Evolutionary conservation across 1,140 invertebrate genomes (phyloP), one percentile per base, ranked within the genome.

Genomic region (Bombus confusus): DNA sequence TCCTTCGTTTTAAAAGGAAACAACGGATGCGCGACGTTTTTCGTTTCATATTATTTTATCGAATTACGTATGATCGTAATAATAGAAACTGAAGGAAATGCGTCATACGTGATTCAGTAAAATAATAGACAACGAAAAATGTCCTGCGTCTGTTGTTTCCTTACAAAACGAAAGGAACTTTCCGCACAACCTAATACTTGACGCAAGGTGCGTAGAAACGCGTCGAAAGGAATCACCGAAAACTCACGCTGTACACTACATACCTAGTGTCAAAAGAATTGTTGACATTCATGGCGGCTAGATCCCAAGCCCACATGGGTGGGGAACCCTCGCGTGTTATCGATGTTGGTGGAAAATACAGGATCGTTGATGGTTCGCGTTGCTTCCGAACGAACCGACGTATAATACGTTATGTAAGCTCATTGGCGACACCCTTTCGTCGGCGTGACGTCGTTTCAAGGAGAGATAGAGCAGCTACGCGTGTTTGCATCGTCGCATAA

Each of bases 141-240:
- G n/a, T n/a, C n/a, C n/a, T n/a, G n/a, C n/a, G n/a, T n/a, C n/a
- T n/a, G n/a, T n/a, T n/a, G n/a, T n/a, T n/a, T n/a, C n/a, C n/a
- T n/a, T n/a, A n/a, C n/a, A n/a, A n/a, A n/a, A n/a, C n/a, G n/a
- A n/a, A n/a, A n/a, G n/a, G n/a, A n/a, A n/a, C n/a, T n/a, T n/a
- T n/a, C n/a, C n/a, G n/a, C n/a, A n/a, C n/a, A n/a, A n/a, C n/a
- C n/a, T n/a, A n/a, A n/a, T 22, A 71, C 43, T n/a, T 6, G 78
- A 57, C 15, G 41, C 41, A 57, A 74, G 75, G 64, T 77, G 87
- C 68, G n/a, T 72, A 59, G 52, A 64, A 86, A 88, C 39, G 66
- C 31, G n/a, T 59, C 34, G 34, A 39, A 79, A 34, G 41, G 73
- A 28, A 57, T n/a, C 28, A 15, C 13, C 37, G 47, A 31, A 59